These are phyloP conservation scores for Paraescarpia echinospica DNA, from an alignment of 1,140 invertebrate species.

Conservation along the genomic window DNA sequence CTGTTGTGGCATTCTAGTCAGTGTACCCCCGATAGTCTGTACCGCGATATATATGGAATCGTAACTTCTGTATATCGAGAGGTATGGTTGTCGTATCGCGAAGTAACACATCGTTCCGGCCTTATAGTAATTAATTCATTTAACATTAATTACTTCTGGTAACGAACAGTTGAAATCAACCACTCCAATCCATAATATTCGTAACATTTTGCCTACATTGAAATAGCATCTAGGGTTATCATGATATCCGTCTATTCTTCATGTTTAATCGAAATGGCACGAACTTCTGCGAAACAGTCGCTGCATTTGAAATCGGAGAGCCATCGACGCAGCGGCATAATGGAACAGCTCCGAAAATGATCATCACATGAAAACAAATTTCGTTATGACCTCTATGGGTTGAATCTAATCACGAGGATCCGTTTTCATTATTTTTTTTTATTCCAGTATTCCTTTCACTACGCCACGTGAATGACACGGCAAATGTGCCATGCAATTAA, in stretches of 20 bases:
- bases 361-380: not conserved
- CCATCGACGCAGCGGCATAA: not conserved
- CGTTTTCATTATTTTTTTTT: not conserved
- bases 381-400: not conserved
- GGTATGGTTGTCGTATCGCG: no score
- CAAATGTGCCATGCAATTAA: not conserved
- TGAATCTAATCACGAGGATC: not conserved
- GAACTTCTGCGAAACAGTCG: not conserved
- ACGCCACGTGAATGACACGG: no score
- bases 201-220: not conserved
- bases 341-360: not conserved
- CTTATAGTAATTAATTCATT: no score
- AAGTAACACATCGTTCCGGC: no score
- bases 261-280: not conserved
- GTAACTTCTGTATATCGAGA: no score
- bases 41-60: no score
- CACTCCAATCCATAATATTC: not conserved
- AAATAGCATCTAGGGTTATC: not conserved
- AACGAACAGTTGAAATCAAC: not conserved
- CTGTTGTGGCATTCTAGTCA: no score
- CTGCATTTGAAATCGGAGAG: not conserved
- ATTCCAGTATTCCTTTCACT: not conserved
- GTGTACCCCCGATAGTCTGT: no score
- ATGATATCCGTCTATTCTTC: not conserved
- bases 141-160: not conserved